A percentile compares a stretch with the other conserved stretches of the same genome.
Conservation (phyloP, 64 coral and sea anemone genomes). For the Exaiptasia diaphana region DNA sequence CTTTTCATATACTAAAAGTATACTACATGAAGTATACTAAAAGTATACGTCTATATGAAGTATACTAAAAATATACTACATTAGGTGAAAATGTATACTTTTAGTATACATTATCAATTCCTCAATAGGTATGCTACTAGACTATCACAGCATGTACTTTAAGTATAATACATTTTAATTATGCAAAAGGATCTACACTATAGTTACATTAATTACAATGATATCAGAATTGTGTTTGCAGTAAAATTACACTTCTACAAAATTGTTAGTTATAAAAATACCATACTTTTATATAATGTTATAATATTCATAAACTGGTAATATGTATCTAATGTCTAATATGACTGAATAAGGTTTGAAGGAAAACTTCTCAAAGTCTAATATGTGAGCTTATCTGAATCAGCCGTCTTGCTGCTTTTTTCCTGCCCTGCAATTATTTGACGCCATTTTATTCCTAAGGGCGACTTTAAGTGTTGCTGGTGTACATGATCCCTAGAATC, state of each 20-base stretch:
- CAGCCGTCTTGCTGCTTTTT: background rate
- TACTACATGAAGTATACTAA: background rate
- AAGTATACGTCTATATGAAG: background rate
- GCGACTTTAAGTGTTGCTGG: background rate
- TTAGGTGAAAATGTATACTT: background rate
- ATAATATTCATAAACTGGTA: background rate
- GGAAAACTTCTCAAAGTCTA: no score
- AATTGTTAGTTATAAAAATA: background rate
- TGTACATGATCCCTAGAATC: background rate
- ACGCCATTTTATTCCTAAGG: background rate
- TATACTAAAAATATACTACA: constrained; percentile 29
- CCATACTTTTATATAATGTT: background rate
- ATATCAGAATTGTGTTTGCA: background rate
- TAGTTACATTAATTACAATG: background rate
- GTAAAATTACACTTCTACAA: background rate
- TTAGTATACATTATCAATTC: constrained; percentile 18
- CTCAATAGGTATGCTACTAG: background rate
- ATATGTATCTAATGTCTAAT: background rate
- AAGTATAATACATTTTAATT: background rate
- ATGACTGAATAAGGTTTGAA: background rate
- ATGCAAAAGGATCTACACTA: background rate
- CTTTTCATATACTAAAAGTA: constrained; percentile 18
- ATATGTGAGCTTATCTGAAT: background rate
- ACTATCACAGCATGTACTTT: background rate
- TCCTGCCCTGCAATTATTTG: background rate